phyloP scores from a whole-genome alignment of 1,140 invertebrate species.

The Pteromalus puparum region DNA sequence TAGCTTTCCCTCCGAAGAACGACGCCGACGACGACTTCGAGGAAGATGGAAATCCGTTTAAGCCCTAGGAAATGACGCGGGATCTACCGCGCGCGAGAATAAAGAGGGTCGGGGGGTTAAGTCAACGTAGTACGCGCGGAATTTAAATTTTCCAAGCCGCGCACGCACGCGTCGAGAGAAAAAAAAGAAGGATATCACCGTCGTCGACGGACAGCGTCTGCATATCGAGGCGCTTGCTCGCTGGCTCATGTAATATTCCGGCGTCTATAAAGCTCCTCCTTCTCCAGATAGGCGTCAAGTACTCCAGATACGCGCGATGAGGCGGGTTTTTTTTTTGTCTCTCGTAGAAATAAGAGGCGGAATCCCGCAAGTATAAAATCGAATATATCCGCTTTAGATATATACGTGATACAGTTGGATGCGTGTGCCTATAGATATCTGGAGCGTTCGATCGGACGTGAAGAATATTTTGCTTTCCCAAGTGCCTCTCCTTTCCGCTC shows the following conservation, averaged over 20 bases:
- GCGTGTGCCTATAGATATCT: not conserved
- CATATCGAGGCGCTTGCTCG: constrained; percentile 61
- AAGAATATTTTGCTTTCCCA: constrained; percentile 52
- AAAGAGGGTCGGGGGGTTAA: constrained; percentile 53
- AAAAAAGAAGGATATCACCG: not conserved
- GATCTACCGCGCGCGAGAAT: constrained; percentile 6
- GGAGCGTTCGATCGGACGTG: constrained; percentile 31
- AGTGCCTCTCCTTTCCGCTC: constrained; percentile 40
- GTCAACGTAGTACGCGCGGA: constrained; percentile 62
- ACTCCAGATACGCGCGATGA: constrained; percentile 24
- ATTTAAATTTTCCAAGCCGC: constrained; percentile 65
- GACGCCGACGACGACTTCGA: not conserved
- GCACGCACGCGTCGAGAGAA: not conserved
- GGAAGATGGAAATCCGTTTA: constrained; percentile 61
- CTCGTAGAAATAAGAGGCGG: constrained; percentile 40
- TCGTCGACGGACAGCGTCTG: constrained; percentile 60
- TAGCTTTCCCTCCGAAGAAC: not conserved
- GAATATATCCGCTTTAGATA: constrained; percentile 43
- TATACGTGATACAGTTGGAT: not conserved
- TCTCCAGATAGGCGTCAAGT: constrained; percentile 30
- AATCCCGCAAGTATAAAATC: constrained; percentile 51
- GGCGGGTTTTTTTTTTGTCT: constrained; percentile 55
- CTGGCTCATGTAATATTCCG: constrained; percentile 65
- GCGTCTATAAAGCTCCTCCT: constrained; percentile 34
- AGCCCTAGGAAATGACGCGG: constrained; percentile 48